Conservation (phyloP, 1,140 invertebrate species). For the Latrodectus geometricus region DNA sequence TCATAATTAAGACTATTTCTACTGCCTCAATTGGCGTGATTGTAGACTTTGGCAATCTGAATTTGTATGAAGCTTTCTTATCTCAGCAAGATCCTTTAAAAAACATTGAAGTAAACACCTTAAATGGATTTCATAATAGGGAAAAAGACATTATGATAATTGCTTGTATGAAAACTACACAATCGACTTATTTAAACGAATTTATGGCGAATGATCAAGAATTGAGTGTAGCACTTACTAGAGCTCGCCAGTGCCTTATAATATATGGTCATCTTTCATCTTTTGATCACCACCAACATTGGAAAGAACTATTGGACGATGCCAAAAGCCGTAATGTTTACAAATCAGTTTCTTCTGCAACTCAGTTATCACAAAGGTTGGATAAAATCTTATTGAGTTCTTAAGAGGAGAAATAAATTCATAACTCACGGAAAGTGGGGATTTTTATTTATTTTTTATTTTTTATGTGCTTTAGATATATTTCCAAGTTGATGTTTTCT, state of each 20-base stretch:
- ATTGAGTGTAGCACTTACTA: constrained; percentile 76
- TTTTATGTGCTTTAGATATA: too few species aligned
- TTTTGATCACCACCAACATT: not conserved
- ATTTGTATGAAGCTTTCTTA: not conserved
- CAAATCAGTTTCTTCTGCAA: not conserved
- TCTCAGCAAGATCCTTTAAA: not conserved
- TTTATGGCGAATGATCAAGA: too few species aligned
- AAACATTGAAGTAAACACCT: constrained; percentile 79
- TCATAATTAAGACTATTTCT: not conserved
- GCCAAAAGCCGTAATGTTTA: not conserved
- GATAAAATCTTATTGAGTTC: not conserved
- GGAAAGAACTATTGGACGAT: not conserved
- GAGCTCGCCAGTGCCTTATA: constrained; percentile 77
- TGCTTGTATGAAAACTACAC: constrained; percentile 81
- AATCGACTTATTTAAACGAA: not conserved
- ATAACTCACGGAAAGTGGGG: too few species aligned
- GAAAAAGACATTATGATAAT: constrained; percentile 90
- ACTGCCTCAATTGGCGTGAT: constrained; percentile 10
- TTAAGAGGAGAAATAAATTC: too few species aligned
- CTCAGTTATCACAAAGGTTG: not conserved
- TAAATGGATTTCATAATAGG: constrained; percentile 91
- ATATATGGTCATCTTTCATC: constrained; percentile 74
- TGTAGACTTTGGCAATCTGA: not conserved
- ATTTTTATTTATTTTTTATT: too few species aligned
- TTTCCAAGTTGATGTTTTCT: too few species aligned